Evolutionary conservation across 1,140 invertebrate genomes (phyloP).

Genomic region (Tribolium madens): DNA sequence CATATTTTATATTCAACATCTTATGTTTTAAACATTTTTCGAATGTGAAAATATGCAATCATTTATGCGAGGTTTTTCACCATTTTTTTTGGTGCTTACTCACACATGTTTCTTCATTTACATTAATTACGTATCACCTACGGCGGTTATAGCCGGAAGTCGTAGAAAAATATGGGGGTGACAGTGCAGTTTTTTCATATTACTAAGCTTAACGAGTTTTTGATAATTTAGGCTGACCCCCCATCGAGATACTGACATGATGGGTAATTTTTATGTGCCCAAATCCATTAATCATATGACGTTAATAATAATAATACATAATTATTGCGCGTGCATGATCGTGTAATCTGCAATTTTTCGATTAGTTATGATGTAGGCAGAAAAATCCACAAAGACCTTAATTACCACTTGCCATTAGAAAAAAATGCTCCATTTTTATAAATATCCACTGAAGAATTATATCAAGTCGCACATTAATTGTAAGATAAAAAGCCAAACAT

Average conservation of each 20-base stretch:
- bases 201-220: background rate
- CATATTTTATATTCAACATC: background rate
- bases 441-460: no score
- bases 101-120: background rate
- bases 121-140: background rate
- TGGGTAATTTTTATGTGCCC: background rate
- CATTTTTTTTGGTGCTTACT: background rate
- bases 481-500: no score
- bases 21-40: slow-evolving; percentile 23
- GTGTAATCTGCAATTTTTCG: background rate
- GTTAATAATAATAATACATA: background rate
- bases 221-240: background rate
- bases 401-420: no score
- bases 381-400: no score
- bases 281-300: background rate
- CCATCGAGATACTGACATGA: background rate
- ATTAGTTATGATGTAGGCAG: background rate
- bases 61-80: background rate
- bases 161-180: background rate
- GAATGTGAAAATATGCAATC: slow-evolving; percentile 33
- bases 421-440: no score
- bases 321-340: background rate
- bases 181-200: background rate
- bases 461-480: no score
- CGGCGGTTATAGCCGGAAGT: background rate